Base-by-base conservation (phyloP, 2,888 invertebrate genomes). In the Erannis defoliaria region DNA sequence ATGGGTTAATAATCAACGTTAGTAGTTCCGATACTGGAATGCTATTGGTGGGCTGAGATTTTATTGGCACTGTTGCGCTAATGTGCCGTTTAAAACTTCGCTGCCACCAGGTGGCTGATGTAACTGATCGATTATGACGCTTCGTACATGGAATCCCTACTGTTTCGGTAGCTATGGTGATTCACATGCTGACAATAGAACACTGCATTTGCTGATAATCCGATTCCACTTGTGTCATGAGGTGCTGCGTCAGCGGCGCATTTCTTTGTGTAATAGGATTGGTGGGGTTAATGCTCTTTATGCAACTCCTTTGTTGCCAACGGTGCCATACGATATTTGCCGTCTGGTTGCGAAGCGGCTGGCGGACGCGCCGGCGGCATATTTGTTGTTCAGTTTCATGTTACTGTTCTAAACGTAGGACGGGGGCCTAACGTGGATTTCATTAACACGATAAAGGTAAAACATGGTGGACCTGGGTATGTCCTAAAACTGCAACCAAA, bases 211-310 rank as follows among this genome's bases (percentile, higher is more conserved):
- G 71, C 57, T 67, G 77, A 76, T 86, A 82, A 81, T 82, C 80
- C 76, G 69, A 75, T 75, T 76, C 76, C 70, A 71, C 73, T 73
- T 78, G 61, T 61, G 42, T 21, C 51, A 45, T 35, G 54, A 50
- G 50, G 33, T 74, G 75, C 72, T 68, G 76, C 75, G 80, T 84
- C 79, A 80, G 74, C 78, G 73, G 62, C 68, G 69, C 72, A 71
- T 75, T 75, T 67, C 78, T 81, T 84, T 78, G 77, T 78, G 74
- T 86, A 85, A 88, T 87, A 82, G 82, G 82, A 86, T 86, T 80
- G 75, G 74, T 74, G 78, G 76, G 81, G 81, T 80, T 82, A 73
- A 76, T 82, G 80, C 76, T 78, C 79, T 71, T 58, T 66, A 37
- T 63, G 60, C 42, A 54, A 26, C 56, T 64, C 58, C 66, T 71